These are phyloP conservation scores for Limulus polyphemus DNA, from an alignment of 2,888 invertebrate genomes.

Conservation along the genomic window DNA sequence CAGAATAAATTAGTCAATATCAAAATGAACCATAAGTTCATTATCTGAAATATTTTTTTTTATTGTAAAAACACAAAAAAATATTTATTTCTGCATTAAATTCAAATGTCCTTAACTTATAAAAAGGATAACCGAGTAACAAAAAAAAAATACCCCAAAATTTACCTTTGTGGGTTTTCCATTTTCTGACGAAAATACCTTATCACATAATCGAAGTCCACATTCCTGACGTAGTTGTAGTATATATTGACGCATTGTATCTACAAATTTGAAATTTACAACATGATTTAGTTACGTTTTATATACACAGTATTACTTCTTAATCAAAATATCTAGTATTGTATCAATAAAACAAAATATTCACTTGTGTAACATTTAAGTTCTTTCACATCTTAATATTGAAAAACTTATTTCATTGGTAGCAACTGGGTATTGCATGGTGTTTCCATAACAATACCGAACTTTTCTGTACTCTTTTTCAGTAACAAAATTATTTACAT, in stretches of 20 bases:
- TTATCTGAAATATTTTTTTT: no score
- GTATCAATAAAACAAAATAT: not conserved
- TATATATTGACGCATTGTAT: constrained; percentile 81
- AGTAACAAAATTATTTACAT: no score
- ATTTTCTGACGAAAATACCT: constrained; percentile 75
- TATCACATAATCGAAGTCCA: constrained; percentile 77
- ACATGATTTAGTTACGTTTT: no score
- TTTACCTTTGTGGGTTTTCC: constrained; percentile 80
- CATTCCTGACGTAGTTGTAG: constrained; percentile 92
- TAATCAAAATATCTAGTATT: constrained; percentile 7
- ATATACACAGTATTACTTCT: not conserved
- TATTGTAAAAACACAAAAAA: no score
- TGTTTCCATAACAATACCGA: no score
- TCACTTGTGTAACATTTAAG: not conserved
- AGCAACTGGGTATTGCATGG: no score
- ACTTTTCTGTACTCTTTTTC: no score
- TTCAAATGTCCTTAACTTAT: not conserved
- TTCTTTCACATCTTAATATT: not conserved
- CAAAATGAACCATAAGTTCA: no score
- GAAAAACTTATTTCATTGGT: not conserved
- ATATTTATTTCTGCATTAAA: not conserved
- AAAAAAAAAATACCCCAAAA: constrained; percentile 2
- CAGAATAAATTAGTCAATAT: no score
- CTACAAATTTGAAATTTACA: constrained; percentile 40
- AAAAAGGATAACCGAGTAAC: not conserved